Evolutionary conservation across 1,140 invertebrate genomes (phyloP), one percentile per base, ranked within the genome.

Genomic region (Zaprionus ornatus): DNA sequence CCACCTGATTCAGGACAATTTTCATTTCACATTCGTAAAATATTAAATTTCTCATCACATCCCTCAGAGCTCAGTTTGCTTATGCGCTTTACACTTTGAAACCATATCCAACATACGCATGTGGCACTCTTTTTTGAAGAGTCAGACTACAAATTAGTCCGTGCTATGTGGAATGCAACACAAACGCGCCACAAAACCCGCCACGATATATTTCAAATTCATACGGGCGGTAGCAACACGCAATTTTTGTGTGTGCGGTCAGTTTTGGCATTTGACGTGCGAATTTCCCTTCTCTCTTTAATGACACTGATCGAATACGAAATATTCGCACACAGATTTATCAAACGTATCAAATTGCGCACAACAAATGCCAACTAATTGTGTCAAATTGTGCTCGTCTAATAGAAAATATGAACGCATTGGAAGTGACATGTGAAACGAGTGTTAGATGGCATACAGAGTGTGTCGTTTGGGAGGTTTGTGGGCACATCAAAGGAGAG

Each of bases 281-380:
- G 13, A 12, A 45, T 45, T n/a, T 45, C 19, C n/a, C 40, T 19
- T 45, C n/a, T 45, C 15, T 42, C 40, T 42, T 0, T 17, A 9
- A 17, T 10, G 40, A 45, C 40, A 45, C n/a, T 45, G 40, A 19
- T 45, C 40, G n/a, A 45, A 45, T 17, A 17, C 19, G n/a, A 45
- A 45, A 45, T 45, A 45, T 45, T 19, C 19, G 12, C 4, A 40
- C 37, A 65, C 15, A 27, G 35, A 23, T 48, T 67, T 57, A 42
- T 42, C 17, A 56, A 66, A 55, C 45, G 63, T 56, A 48, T 25
- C 64, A 56, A 57, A 66, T 66, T 55, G 29, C 17, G 21, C 23
- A 13, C 37, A 57, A n/a, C 27, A 60, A 40, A 42, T 17, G 55
- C 55, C 12, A 60, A 59, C 15, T 50, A 59, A 59, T 59, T 50